Evolutionary conservation across 1,140 invertebrate species (phyloP).

Genomic region (Odontomachus brunneus): DNA sequence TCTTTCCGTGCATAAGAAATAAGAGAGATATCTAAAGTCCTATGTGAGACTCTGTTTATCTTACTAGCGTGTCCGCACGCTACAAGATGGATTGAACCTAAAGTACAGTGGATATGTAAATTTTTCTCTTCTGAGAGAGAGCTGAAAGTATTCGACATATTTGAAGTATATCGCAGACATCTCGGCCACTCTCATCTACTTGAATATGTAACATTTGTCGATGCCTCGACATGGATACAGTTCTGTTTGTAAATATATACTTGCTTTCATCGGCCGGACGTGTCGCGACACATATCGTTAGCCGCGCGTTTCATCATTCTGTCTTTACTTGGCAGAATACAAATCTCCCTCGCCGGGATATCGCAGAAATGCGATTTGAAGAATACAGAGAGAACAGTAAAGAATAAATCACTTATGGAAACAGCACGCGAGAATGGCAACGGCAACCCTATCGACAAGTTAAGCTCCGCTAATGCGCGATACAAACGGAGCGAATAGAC

Average conservation of each 20-base stretch:
- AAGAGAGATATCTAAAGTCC: background rate
- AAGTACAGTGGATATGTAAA: slow-evolving; percentile 35
- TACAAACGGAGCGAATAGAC: too few relatives aligned
- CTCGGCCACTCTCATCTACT: slow-evolving; percentile 7
- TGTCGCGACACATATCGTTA: slow-evolving; percentile 44
- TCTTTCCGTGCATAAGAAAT: too few relatives aligned
- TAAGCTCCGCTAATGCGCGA: too few relatives aligned
- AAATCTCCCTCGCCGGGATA: background rate
- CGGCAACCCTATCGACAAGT: background rate
- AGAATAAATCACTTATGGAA: too few relatives aligned
- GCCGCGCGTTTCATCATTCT: slow-evolving; percentile 4
- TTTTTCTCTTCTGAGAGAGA: slow-evolving; percentile 1
- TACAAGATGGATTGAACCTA: slow-evolving; percentile 9
- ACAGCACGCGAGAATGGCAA: background rate
- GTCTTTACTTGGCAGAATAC: background rate
- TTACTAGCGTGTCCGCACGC: background rate
- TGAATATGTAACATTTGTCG: slow-evolving; percentile 40
- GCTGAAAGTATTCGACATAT: slow-evolving; percentile 32
- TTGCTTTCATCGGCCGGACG: slow-evolving; percentile 33
- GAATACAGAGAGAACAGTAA: too few relatives aligned
- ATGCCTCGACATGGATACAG: slow-evolving; percentile 12
- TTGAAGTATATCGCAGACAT: background rate
- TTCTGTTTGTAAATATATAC: slow-evolving; percentile 49
- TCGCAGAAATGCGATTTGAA: background rate
- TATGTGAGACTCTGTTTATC: background rate